Conservation (phyloP, 2,113 vertebrate genomes). For the Alethe diademata region DNA sequence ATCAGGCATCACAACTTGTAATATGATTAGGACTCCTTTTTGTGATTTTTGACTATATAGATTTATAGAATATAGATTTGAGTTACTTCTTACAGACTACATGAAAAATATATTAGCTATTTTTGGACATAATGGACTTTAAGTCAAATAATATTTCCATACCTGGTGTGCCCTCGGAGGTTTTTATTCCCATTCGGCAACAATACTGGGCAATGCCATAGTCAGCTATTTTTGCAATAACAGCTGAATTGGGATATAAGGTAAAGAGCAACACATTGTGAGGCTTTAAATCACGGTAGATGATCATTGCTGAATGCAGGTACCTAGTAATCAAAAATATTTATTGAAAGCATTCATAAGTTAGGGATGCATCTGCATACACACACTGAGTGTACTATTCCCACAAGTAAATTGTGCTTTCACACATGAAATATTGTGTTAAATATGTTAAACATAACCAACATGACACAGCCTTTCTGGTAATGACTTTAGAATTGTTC, state of each 20-base stretch:
- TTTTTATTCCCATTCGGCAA: slow-evolving; percentile 95
- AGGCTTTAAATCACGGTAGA: slow-evolving; percentile 96
- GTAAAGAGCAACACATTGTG: slow-evolving; percentile 96
- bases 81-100: neutral
- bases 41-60: neutral
- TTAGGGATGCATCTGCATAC: neutral
- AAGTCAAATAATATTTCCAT: neutral
- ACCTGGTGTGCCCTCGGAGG: slow-evolving; percentile 95
- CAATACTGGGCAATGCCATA: slow-evolving; percentile 97
- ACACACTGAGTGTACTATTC: neutral
- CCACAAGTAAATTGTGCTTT: neutral
- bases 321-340: slow-evolving; percentile 75
- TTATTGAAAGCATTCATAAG: neutral
- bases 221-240: slow-evolving; percentile 96
- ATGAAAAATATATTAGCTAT: neutral
- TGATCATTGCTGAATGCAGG: slow-evolving; percentile 94
- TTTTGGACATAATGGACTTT: neutral
- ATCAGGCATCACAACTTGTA: neutral
- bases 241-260: slow-evolving; percentile 86
- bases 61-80: neutral
- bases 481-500: neutral
- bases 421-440: neutral
- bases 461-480: neutral
- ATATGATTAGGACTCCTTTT: neutral
- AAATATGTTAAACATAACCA: neutral